Percentiles rank a stretch among this genome's conserved stretches.
Evolutionary conservation across 2,888 invertebrate species (phyloP).

Genomic region (Lasioglossum zephyrum): DNA sequence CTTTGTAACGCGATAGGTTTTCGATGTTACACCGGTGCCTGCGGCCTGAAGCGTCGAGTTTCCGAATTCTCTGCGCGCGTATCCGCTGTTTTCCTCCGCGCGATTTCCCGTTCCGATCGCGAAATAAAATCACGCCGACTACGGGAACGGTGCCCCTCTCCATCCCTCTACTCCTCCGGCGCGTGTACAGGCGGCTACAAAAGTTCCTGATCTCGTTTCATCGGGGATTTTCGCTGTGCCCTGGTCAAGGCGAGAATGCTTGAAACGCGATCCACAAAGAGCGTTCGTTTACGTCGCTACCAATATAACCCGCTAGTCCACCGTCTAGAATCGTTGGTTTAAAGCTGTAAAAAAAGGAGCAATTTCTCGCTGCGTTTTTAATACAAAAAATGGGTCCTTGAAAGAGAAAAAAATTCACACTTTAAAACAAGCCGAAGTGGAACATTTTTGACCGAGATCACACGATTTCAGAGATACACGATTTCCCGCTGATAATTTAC

Average conservation of each 20-base stretch:
- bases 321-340: neutral
- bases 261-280: constrained; percentile 27
- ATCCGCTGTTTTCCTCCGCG: constrained; percentile 49
- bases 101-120: constrained; percentile 22
- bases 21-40: constrained; percentile 62
- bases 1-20: constrained; percentile 72
- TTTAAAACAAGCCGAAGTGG: neutral
- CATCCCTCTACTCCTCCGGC: neutral
- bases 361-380: too few species aligned
- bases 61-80: constrained; percentile 57
- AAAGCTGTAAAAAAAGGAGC: neutral
- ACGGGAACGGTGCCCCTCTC: neutral
- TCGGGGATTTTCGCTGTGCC: neutral
- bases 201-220: constrained; percentile 7
- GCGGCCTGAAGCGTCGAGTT: constrained; percentile 67
- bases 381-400: neutral
- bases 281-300: neutral
- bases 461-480: neutral
- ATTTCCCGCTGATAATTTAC: neutral
- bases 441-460: neutral
- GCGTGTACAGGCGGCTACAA: neutral
- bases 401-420: neutral
- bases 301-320: neutral
- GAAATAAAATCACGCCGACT: constrained; percentile 38
- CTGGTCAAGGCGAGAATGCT: constrained; percentile 11